phyloP scores from a whole-genome alignment of 2,888 invertebrate species.

The Drosophila bunnanda region DNA sequence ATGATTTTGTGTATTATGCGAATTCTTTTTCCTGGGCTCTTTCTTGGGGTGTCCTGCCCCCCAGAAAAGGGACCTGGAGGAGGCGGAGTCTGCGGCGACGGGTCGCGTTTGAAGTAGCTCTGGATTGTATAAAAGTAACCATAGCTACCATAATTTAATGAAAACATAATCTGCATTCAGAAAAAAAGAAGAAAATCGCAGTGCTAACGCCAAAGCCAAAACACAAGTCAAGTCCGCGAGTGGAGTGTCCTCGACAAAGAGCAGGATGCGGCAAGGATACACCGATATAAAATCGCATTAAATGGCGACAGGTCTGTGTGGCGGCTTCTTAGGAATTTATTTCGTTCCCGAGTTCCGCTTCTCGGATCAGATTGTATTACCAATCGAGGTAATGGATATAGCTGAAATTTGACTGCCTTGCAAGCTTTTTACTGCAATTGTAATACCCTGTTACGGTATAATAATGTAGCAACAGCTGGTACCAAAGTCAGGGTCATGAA shows the following conservation, averaged over 20 bases:
- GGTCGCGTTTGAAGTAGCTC: conserved; percentile 71
- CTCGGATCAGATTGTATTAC: conserved; percentile 51
- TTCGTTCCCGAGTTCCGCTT: conserved; percentile 30
- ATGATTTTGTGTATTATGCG: conserved; percentile 64
- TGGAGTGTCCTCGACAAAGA: conserved; percentile 17
- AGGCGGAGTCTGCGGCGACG: conserved; percentile 18
- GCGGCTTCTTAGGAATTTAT: conserved; percentile 35
- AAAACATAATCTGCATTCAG: conserved; percentile 79
- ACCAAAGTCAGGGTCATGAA: too few species aligned
- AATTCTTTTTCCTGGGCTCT: conserved; percentile 61
- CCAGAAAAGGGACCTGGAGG: conserved; percentile 3
- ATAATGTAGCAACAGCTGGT: too few species aligned
- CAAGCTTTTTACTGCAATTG: too few species aligned
- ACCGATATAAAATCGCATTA: conserved; percentile 55
- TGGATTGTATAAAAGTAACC: conserved; percentile 79
- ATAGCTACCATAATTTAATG: conserved; percentile 81
- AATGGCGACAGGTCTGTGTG: conserved; percentile 44
- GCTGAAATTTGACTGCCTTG: too few species aligned
- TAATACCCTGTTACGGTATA: too few species aligned
- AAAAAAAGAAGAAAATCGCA: conserved; percentile 48
- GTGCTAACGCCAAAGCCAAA: conserved; percentile 29
- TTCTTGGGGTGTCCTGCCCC: conserved; percentile 47
- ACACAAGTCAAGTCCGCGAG: conserved; percentile 32
- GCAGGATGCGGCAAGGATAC: conserved; percentile 5
- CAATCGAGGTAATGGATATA: background rate